Evolutionary conservation across 2,888 invertebrate genomes (phyloP).

Genomic region (Trichacis sp.): DNA sequence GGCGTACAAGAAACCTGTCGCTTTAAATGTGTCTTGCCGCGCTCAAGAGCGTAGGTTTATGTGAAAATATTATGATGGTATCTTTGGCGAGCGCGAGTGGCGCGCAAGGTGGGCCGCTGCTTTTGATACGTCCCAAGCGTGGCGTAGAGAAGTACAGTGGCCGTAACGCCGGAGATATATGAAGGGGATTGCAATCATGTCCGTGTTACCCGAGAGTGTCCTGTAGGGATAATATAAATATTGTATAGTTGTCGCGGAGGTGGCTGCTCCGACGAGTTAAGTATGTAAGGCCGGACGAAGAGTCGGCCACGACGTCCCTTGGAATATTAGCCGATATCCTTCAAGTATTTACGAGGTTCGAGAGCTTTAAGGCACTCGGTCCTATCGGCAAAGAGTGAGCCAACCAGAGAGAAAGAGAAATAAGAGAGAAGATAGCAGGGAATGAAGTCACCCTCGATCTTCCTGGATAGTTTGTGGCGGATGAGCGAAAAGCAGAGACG

Average conservation of each 20-base stretch:
- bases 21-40: conserved; percentile 10
- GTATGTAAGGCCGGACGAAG: conserved; percentile 18
- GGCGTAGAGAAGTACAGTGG: conserved; percentile 54
- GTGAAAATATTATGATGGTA: conserved; percentile 63
- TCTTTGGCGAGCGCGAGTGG: conserved; percentile 47
- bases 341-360: conserved; percentile 55
- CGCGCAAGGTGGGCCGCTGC: conserved; percentile 48
- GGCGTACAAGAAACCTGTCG: conserved; percentile 6
- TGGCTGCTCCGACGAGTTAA: conserved; percentile 25
- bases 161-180: conserved; percentile 63
- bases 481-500: conserved; percentile 17
- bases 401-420: too few species aligned
- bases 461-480: conserved; percentile 13
- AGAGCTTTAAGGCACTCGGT: conserved; percentile 31
- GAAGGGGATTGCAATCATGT: conserved; percentile 68
- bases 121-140: conserved; percentile 67
- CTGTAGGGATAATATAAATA: conserved; percentile 68
- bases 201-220: conserved; percentile 63
- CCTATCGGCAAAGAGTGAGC: conserved; percentile 24
- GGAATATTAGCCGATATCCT: conserved; percentile 58
- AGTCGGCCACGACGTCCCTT: conserved; percentile 41
- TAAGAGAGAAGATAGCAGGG: conserved; percentile 13
- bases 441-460: conserved; percentile 12
- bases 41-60: conserved; percentile 55
- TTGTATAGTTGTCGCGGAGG: conserved; percentile 55